Conservation (phyloP, 1,140 invertebrate species). For the Cyclina sinensis region DNA sequence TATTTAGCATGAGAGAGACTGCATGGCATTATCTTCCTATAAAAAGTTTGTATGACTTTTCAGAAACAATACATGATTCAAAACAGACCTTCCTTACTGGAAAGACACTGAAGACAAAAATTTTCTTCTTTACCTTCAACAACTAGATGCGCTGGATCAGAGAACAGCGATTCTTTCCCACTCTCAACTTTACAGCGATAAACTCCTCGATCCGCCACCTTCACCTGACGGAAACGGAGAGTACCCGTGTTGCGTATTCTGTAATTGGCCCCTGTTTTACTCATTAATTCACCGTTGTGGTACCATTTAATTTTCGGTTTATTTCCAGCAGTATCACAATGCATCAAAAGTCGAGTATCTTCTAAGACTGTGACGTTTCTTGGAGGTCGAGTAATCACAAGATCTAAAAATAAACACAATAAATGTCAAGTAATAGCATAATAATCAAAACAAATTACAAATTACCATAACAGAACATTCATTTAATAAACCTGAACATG, state of each 20-base stretch:
- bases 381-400: conserved; percentile 71
- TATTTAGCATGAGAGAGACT: too few relatives aligned
- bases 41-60: too few relatives aligned
- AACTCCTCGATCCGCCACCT: conserved; percentile 67
- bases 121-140: conserved; percentile 71
- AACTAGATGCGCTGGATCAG: conserved; percentile 66
- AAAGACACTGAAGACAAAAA: too few relatives aligned
- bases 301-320: conserved; percentile 83
- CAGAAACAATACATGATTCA: too few relatives aligned
- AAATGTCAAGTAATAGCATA: too few relatives aligned
- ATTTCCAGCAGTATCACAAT: conserved; percentile 80
- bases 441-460: too few relatives aligned
- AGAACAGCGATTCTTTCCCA: conserved; percentile 58
- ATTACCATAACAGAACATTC: too few relatives aligned
- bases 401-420: conserved; percentile 63
- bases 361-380: conserved; percentile 71
- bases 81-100: too few relatives aligned
- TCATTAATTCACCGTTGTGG: conserved; percentile 67
- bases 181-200: conserved; percentile 70
- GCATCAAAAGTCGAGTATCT: conserved; percentile 64
- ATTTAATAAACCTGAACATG: too few relatives aligned
- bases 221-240: conserved; percentile 69
- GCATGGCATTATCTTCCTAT: too few relatives aligned
- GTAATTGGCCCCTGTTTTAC: conserved; percentile 61
- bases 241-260: conserved; percentile 63